phyloP scores from a whole-genome alignment of 2,113 vertebrate species.

The Chaenocephalus aceratus region DNA sequence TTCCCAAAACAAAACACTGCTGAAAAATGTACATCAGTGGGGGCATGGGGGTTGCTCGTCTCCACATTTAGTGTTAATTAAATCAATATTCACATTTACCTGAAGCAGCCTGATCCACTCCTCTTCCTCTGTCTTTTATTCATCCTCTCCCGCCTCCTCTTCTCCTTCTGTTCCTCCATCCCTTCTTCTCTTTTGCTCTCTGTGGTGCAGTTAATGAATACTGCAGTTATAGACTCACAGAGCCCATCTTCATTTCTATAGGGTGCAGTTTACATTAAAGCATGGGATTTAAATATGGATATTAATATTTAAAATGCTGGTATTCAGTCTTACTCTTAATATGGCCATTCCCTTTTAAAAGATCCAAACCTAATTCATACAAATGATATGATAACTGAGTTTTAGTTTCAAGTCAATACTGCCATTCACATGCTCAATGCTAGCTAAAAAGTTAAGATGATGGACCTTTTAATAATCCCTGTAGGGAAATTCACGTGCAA shows the following conservation, averaged over 20 bases:
- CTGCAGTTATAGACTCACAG: conserved; percentile 6
- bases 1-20: conserved; percentile 68
- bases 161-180: background rate
- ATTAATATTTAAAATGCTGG: conserved; percentile 17
- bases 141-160: background rate
- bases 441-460: too few species aligned
- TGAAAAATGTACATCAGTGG: conserved; percentile 57
- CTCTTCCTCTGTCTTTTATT: conserved; percentile 18
- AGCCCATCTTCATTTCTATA: conserved; percentile 3
- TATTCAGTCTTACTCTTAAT: conserved; percentile 21
- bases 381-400: background rate
- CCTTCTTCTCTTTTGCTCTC: conserved; percentile 16
- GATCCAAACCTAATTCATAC: conserved; percentile 14
- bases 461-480: too few species aligned
- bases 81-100: conserved; percentile 63
- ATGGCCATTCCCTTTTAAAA: background rate
- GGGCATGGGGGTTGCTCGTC: background rate
- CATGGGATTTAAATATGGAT: conserved; percentile 4
- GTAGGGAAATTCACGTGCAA: too few species aligned
- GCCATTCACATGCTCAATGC: too few species aligned
- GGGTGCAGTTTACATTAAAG: conserved; percentile 19
- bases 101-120: conserved; percentile 20
- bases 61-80: conserved; percentile 61
- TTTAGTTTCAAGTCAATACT: background rate
- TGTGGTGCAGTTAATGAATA: conserved; percentile 33